Evolutionary conservation across 2,797 vertebrate genomes (phyloP).

Genomic region (Chiloscyllium punctatum): DNA sequence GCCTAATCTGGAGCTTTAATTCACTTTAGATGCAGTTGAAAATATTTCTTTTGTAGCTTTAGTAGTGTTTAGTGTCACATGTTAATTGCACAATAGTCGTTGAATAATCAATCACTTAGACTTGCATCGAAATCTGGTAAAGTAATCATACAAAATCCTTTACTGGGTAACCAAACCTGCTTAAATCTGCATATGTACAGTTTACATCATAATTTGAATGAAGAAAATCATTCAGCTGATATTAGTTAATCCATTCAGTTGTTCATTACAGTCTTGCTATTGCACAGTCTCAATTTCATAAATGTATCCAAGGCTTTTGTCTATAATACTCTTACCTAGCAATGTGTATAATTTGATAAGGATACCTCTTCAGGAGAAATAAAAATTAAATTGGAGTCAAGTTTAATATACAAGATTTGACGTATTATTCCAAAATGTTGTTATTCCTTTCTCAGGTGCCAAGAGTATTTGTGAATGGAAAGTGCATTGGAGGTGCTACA

Average conservation of each 20-base stretch:
- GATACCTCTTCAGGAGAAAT: not conserved
- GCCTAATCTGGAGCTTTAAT: not conserved
- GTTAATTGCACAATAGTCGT: not conserved
- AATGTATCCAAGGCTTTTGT: not conserved
- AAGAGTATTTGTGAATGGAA: conserved; percentile 32
- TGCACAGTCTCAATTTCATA: not conserved
- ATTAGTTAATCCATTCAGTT: not conserved
- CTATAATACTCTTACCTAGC: not conserved
- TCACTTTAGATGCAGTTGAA: not conserved
- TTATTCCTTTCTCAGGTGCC: not conserved
- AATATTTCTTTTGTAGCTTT: not conserved
- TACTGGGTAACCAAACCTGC: not conserved
- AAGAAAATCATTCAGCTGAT: not conserved
- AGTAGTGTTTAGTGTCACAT: not conserved
- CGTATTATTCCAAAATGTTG: not conserved
- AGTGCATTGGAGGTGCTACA: not conserved
- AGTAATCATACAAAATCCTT: not conserved
- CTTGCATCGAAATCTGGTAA: not conserved
- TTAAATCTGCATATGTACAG: not conserved
- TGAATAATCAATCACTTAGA: not conserved
- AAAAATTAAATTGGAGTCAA: not conserved
- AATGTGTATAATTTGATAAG: not conserved
- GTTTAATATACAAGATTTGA: not conserved
- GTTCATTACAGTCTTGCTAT: not conserved
- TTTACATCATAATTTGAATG: not conserved